Evolutionary conservation across 2,113 vertebrate genomes (phyloP), one percentile per base, ranked within the genome.

Genomic region (Gobiocypris rarus): DNA sequence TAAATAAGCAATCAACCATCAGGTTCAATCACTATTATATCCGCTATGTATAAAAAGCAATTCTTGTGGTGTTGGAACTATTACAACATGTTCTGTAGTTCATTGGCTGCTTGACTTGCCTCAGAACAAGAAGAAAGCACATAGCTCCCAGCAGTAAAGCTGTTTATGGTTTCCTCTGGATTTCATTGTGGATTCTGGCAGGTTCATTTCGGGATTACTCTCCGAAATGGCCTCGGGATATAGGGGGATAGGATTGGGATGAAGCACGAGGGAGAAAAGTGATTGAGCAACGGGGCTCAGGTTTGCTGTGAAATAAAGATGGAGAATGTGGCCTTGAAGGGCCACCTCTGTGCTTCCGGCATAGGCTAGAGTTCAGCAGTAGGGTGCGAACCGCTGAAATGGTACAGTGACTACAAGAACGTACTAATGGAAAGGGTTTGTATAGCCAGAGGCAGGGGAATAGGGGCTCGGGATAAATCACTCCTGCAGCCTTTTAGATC

Each of bases 51-150:
- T 94, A 94, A 94, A 93, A 91, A 86, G 90, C 88, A 92, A 87
- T 91, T 91, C 78, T 63, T 86, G 86, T 87, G 87, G 88, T 88
- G 84, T 89, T 89, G 89, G 89, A 88, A 91, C 90, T 91, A 92
- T 92, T 91, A 92, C 89, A 89, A 87, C 88, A 88, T 83, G 90
- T 92, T 92, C 85, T 85, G 90, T 87, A 92, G 94, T 93, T 93
- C 93, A 93, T 95, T 94, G 94, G 91, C 89, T 94, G 91, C 92
- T 90, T 94, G 93, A 92, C 93, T 93, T 88, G 56, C 89, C 87
- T 89, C n/a, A 74, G 74, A 87, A 82, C 86, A 90, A 91, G 89
- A 90, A 78, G 83, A 91, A 89, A 89, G 82, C 89, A 88, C 88
- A 92, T 59, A 87, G 91, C 92, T 56, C 11, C 67, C 81, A 88